These are phyloP conservation scores for Hippopotamyrus pictus DNA, from an alignment of 2,797 vertebrate species.

Conservation along the genomic window DNA sequence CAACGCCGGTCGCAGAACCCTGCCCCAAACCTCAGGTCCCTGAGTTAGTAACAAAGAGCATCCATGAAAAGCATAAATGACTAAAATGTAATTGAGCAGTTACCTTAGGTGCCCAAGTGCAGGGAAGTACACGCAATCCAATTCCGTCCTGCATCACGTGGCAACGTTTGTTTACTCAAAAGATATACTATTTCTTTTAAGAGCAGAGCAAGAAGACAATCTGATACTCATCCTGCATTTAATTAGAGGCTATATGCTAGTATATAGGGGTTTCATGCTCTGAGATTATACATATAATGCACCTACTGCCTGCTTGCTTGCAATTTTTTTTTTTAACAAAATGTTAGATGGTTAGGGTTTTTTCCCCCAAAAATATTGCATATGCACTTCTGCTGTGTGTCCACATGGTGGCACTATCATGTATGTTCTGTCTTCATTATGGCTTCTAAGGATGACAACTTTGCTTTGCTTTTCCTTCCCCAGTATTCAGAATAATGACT, in stretches of 20 bases:
- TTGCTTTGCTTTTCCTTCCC: background rate
- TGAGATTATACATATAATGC: background rate
- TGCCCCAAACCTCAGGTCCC: constrained; percentile 62
- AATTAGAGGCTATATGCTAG: constrained; percentile 32
- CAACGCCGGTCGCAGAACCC: constrained; percentile 44
- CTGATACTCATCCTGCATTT: constrained; percentile 31
- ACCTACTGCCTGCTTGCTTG: background rate
- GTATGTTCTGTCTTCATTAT: constrained; percentile 32
- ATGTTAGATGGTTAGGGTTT: constrained; percentile 19
- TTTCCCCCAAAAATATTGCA: background rate
- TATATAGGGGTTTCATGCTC: constrained; percentile 19
- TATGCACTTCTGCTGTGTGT: background rate
- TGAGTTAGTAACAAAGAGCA: constrained; percentile 69
- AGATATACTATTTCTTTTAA: constrained; percentile 42
- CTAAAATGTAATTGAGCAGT: constrained; percentile 46
- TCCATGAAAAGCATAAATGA: constrained; percentile 41
- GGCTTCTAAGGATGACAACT: constrained; percentile 21
- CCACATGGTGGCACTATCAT: constrained; percentile 8
- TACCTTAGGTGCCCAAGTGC: constrained; percentile 41
- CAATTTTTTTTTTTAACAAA: constrained; percentile 10
- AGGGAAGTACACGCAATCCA: constrained; percentile 8
- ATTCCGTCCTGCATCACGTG: constrained; percentile 45
- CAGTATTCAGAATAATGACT: background rate
- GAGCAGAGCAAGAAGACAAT: constrained; percentile 49
- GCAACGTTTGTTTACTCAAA: constrained; percentile 45